Conservation (phyloP, 2,888 invertebrate genomes). For the Epinotia brunnichana region DNA sequence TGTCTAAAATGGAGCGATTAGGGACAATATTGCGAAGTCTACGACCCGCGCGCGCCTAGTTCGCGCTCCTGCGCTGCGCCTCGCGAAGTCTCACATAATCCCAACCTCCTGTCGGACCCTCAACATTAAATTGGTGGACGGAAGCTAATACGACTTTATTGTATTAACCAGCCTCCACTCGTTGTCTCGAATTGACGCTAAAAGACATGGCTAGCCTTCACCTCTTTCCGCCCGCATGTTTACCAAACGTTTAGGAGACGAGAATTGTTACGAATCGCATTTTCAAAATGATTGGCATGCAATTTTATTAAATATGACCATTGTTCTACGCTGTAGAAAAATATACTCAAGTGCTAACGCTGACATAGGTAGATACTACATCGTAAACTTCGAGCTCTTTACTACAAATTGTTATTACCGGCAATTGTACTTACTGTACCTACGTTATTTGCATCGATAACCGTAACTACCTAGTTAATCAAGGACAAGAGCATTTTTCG, state of each 20-base stretch:
- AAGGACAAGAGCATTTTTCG: slow-evolving; percentile 13
- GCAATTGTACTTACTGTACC: slow-evolving; percentile 1
- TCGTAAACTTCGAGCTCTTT: slow-evolving; percentile 15
- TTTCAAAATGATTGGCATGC: slow-evolving; percentile 11
- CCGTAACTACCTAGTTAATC: slow-evolving; percentile 7
- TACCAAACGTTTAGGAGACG: slow-evolving; percentile 41
- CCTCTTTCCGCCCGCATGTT: slow-evolving; percentile 56
- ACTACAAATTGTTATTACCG: slow-evolving; percentile 24
- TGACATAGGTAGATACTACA: neutral
- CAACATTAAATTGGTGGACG: slow-evolving; percentile 60
- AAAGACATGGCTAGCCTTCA: slow-evolving; percentile 57
- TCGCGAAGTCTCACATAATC: slow-evolving; percentile 42
- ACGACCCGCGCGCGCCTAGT: slow-evolving; percentile 19
- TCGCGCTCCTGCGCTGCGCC: neutral
- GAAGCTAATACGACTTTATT: slow-evolving; percentile 60
- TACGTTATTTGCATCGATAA: slow-evolving; percentile 23
- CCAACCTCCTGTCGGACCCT: slow-evolving; percentile 52
- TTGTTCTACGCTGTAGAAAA: slow-evolving; percentile 13
- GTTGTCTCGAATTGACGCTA: slow-evolving; percentile 57
- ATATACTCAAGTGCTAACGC: neutral
- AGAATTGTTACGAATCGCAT: slow-evolving; percentile 35
- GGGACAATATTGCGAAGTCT: slow-evolving; percentile 23
- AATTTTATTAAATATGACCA: slow-evolving; percentile 28
- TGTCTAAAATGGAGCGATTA: slow-evolving; percentile 20
- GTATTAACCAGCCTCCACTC: slow-evolving; percentile 59